These are phyloP conservation scores for Neodon shergylaensis DNA, from an alignment of 2,113 vertebrate species.

Conservation along the genomic window DNA sequence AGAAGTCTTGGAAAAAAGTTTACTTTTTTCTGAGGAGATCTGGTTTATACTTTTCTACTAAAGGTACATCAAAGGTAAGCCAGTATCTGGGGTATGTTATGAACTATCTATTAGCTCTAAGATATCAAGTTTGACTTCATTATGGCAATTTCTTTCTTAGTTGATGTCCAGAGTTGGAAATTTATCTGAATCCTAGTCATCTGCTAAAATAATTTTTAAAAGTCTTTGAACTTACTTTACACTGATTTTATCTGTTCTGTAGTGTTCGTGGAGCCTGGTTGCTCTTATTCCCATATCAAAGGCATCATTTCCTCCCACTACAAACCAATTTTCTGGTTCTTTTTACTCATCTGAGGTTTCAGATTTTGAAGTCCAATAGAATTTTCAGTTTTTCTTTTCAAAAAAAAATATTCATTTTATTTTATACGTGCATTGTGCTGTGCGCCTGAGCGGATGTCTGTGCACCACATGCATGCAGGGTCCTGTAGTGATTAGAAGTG, in stretches of 20 bases:
- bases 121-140: neutral
- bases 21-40: constrained; percentile 97
- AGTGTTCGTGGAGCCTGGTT: neutral
- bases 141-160: neutral
- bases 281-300: neutral
- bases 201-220: neutral
- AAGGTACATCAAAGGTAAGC: constrained; percentile 97
- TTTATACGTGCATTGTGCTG: neutral
- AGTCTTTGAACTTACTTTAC: neutral
- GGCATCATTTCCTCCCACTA: neutral
- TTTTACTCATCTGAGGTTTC: neutral
- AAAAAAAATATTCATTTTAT: neutral
- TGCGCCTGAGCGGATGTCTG: neutral
- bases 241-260: neutral
- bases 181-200: neutral
- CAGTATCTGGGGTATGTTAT: neutral
- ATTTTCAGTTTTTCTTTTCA: neutral
- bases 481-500: neutral
- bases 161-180: neutral
- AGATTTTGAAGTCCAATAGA: neutral
- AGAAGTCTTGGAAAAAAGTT: constrained; percentile 96
- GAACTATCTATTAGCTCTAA: neutral
- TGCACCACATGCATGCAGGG: too few relatives aligned
- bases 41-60: constrained; percentile 97
- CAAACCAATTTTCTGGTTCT: neutral